Evolutionary conservation across 37 sponge, comb jelly and placozoan species (phyloP).

Genomic region (Oopsacas minuta): DNA sequence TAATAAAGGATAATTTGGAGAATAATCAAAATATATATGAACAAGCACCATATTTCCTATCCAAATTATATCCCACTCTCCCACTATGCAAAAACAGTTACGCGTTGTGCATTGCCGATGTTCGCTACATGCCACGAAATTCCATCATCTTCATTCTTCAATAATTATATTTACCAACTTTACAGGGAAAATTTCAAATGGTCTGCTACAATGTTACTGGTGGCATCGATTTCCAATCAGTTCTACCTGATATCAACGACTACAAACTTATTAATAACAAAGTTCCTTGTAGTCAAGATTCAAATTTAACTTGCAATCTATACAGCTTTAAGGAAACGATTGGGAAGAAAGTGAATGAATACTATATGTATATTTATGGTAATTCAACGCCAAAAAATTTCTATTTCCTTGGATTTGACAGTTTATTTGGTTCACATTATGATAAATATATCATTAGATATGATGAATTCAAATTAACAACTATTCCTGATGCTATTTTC

Average conservation of each 20-base stretch:
- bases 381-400: slow-evolving; percentile 25
- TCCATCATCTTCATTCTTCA: too few relatives aligned
- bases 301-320: not conserved
- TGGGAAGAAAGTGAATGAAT: not conserved
- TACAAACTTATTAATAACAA: not conserved
- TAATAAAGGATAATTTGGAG: too few relatives aligned
- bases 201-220: slow-evolving; percentile 5
- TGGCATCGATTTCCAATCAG: not conserved
- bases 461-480: not conserved
- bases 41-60: too few relatives aligned
- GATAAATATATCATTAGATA: slow-evolving; percentile 63
- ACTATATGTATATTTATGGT: not conserved
- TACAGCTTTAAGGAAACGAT: not conserved
- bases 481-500: not conserved
- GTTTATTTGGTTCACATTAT: slow-evolving; percentile 80
- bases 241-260: not conserved
- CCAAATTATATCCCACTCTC: too few relatives aligned
- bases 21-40: too few relatives aligned
- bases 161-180: too few relatives aligned
- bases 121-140: too few relatives aligned
- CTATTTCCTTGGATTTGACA: slow-evolving; percentile 62
- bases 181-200: not conserved
- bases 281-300: not conserved
- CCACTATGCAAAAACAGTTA: too few relatives aligned
- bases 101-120: too few relatives aligned